These are phyloP conservation scores for Trichogramma evanescens DNA, from an alignment of 2,888 invertebrate genomes.

Conservation along the genomic window DNA sequence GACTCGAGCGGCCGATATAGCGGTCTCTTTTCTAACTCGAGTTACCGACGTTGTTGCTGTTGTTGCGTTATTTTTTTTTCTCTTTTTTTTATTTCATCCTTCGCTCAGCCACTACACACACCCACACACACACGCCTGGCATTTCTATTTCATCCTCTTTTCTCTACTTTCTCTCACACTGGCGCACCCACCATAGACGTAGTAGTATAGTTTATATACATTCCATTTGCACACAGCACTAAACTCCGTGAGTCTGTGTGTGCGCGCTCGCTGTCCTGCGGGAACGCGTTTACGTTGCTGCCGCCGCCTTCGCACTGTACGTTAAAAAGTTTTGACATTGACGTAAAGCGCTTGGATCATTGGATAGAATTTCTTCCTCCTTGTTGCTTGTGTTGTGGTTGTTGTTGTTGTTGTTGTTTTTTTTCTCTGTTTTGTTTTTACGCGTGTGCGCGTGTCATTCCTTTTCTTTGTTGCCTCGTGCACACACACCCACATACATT, in stretches of 20 bases:
- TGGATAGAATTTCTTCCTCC: neutral
- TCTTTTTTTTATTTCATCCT: neutral
- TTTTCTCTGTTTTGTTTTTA: neutral
- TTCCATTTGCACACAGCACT: constrained; percentile 2
- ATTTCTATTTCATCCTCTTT: neutral
- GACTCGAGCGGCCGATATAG: no score
- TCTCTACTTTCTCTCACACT: neutral
- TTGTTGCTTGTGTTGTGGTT: neutral
- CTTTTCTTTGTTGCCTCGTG: no score
- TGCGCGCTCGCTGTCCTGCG: neutral
- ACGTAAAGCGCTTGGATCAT: constrained; percentile 8
- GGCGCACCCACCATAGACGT: no score
- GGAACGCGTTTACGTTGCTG: neutral
- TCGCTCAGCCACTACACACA: neutral
- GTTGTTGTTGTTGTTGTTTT: neutral
- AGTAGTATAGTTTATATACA: neutral
- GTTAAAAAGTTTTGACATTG: constrained; percentile 13
- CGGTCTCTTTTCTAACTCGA: no score
- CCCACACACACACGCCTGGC: neutral
- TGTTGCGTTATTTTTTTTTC: neutral
- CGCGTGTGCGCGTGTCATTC: no score
- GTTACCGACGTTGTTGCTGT: no score
- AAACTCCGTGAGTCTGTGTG: neutral
- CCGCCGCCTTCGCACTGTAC: neutral
- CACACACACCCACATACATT: no score